Evolutionary conservation across 2,113 vertebrate genomes (phyloP).

Genomic region (Lagopus muta): DNA sequence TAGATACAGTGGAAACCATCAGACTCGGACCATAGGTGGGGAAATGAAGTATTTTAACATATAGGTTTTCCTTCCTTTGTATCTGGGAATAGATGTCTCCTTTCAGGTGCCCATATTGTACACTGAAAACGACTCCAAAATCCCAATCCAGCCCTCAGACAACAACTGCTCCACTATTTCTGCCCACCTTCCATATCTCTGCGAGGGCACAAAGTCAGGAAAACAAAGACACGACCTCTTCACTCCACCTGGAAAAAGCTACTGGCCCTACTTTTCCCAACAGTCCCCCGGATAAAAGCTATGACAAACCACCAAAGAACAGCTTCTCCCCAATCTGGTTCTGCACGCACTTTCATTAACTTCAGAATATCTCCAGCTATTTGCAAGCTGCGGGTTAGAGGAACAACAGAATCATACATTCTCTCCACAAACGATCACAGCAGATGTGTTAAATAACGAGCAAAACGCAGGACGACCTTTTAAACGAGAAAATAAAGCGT

Average conservation of each 20-base stretch:
- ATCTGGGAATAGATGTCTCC: background rate
- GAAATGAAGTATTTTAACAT: background rate
- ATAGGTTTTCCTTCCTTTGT: background rate
- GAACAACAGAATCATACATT: rapidly evolving
- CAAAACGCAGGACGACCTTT: background rate
- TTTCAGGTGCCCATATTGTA: rapidly evolving
- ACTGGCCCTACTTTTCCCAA: background rate
- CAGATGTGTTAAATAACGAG: background rate
- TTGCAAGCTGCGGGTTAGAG: background rate
- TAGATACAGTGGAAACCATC: rapidly evolving
- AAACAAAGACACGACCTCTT: background rate
- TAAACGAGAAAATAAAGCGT: background rate
- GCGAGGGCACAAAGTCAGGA: background rate
- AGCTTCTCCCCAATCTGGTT: background rate
- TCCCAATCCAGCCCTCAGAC: background rate
- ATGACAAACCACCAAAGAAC: rapidly evolving
- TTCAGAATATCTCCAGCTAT: rapidly evolving
- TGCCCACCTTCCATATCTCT: background rate
- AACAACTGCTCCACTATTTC: background rate
- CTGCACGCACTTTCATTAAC: background rate
- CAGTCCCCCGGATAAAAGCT: background rate
- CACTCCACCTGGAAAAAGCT: background rate
- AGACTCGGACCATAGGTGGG: background rate
- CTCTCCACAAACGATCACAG: background rate
- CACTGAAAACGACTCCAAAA: background rate